A percentile compares a stretch with the other conserved stretches of the same genome.
Conservation (phyloP, 2,797 vertebrate species). For the Rhynchonycteris naso region DNA sequence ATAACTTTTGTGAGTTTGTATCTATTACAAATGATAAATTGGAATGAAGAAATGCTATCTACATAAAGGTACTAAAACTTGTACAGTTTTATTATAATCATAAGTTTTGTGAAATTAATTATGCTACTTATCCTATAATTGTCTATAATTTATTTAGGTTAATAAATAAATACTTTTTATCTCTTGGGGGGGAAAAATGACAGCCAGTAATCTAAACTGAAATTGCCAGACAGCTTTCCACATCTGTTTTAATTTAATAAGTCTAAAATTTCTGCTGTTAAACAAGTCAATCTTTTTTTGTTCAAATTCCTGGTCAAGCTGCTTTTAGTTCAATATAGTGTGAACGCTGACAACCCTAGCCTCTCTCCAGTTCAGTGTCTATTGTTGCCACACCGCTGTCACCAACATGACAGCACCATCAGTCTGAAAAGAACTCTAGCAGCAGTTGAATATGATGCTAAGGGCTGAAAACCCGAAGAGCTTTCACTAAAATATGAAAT, state of each 20-base stretch:
- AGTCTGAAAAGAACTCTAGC: neutral
- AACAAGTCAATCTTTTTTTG: slow-evolving; percentile 60
- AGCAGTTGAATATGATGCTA: neutral
- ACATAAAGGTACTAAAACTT: neutral
- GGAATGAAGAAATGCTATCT: neutral
- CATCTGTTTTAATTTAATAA: slow-evolving; percentile 13
- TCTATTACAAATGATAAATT: neutral
- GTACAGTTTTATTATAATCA: neutral
- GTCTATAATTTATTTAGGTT: slow-evolving; percentile 9
- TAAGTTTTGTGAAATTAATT: neutral
- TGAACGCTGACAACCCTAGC: neutral
- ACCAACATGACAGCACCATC: slow-evolving; percentile 1
- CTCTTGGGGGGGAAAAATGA: neutral
- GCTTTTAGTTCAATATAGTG: slow-evolving; percentile 10
- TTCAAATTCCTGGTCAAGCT: neutral
- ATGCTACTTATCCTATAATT: neutral
- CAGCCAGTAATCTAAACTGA: neutral
- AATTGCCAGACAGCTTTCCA: slow-evolving; percentile 21
- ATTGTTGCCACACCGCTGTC: neutral
- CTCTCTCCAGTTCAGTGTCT: neutral
- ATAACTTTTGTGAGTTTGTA: neutral
- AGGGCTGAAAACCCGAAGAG: slow-evolving; percentile 51
- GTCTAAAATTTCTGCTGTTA: slow-evolving; percentile 45
- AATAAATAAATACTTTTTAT: slow-evolving; percentile 1
- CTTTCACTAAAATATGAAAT: slow-evolving; percentile 44